Base-by-base conservation (phyloP, 2,113 vertebrate species). In the Anguilla japonica region DNA sequence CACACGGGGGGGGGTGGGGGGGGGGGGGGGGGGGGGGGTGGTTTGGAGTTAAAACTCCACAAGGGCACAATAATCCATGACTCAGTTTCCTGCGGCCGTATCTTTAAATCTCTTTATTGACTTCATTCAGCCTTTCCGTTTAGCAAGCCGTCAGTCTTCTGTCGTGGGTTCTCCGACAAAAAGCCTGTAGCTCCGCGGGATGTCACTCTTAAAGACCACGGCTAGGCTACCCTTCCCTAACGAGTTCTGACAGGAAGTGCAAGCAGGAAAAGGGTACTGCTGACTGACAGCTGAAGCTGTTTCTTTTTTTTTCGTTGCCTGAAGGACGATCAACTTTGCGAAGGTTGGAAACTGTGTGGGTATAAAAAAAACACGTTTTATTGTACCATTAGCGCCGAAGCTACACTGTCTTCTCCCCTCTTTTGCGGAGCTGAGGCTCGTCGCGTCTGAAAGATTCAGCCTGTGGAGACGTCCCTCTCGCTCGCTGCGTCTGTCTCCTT, bases 61-160 rank as follows among this genome's bases (percentile, higher is more conserved):
- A 75, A 34, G 71, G 71, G 71, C 71, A 75, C 71, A 75, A 29
- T 75, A 75, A 75, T 75, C 71, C 34, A 34, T n/a, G 71, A 75
- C 6, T 71, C 63, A 34, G 71, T 34, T 75, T 75, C 71, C 71
- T 13, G 71, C 13, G 26, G 71, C n/a, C n/a, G 13, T 75, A 75
- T 75, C 71, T 75, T 26, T n/a, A 9, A 34, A 34, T 75, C 71
- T 75, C n/a, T 75, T 34, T 34, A 75, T 75, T 75, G 71, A 34
- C 50, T 34, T 75, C 34, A 75, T 34, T 34, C 71, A 75, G 71
- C 71, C 71, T n/a, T 29, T 22, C 71, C 26, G 71, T 75, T 75
- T 75, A 29, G 71, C 11, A 4, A 34, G 4, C 71, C 18, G 1
- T 26, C 60, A 67, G n/a, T 34, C n/a, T n/a, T 11, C n/a, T 46